A percentile compares a stretch with the other conserved stretches of the same genome.
Evolutionary conservation across 2,113 vertebrate genomes (phyloP).

Genomic region (Labeo rohita): DNA sequence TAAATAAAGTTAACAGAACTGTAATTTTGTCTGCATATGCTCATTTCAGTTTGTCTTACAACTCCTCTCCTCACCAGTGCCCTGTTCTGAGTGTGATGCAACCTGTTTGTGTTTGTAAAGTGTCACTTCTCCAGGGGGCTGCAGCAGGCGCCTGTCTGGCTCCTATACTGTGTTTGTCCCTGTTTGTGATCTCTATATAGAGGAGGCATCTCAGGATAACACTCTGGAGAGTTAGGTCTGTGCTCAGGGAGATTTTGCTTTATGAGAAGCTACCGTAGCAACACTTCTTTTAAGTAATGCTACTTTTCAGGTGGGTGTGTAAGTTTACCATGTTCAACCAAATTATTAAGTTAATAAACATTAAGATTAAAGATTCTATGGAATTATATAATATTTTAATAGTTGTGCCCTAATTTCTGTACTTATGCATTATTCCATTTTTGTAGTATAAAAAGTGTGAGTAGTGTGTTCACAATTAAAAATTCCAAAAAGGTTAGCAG

Average conservation of each 20-base stretch:
- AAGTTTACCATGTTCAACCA: not conserved
- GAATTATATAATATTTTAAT: not conserved
- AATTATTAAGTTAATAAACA: not conserved
- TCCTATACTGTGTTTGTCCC: conserved; percentile 16
- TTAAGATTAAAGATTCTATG: not conserved
- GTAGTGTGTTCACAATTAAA: no score
- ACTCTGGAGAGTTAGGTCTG: conserved; percentile 1
- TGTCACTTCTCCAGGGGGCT: conserved; percentile 2
- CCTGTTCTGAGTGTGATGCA: conserved; percentile 40
- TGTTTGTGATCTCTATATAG: conserved; percentile 9
- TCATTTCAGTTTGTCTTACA: not conserved
- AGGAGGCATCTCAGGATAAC: conserved; percentile 12
- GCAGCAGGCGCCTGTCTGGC: conserved; percentile 11
- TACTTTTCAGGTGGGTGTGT: not conserved
- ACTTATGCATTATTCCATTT: no score
- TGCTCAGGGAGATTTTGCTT: not conserved
- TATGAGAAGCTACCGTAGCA: not conserved
- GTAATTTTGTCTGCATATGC: not conserved
- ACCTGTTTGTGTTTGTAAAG: conserved; percentile 45
- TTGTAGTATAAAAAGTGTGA: no score
- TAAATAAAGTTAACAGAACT: no score
- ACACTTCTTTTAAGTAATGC: not conserved
- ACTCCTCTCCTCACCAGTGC: not conserved
- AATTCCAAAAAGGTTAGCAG: no score
- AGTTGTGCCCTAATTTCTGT: no score